Conservation (phyloP, 2,888 invertebrate genomes). For the Microplitis manilae region DNA sequence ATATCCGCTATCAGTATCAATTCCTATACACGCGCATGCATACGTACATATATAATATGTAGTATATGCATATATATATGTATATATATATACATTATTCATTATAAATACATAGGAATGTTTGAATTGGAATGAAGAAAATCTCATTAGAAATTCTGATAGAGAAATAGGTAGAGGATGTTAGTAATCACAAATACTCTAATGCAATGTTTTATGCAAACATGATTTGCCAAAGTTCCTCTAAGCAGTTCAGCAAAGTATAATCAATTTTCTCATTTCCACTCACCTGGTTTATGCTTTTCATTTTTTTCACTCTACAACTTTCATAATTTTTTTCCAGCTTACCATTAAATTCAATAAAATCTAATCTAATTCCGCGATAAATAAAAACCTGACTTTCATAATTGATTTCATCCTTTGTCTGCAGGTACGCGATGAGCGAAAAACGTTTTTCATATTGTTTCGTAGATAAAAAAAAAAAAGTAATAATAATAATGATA, state of each 20-base stretch:
- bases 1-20: neutral
- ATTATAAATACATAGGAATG: conserved; percentile 1
- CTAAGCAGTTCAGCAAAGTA: neutral
- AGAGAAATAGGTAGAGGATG: neutral
- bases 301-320: no score
- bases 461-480: neutral
- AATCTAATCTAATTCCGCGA: no score
- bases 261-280: neutral
- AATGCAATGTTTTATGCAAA: conserved; percentile 3
- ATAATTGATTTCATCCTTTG: no score
- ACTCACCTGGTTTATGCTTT: no score
- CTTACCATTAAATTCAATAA: no score
- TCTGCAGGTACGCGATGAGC: no score
- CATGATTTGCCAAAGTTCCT: neutral
- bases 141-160: conserved; percentile 1
- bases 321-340: no score
- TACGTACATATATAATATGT: neutral
- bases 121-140: neutral
- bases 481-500: neutral
- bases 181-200: neutral
- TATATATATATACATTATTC: neutral
- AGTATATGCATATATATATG: neutral
- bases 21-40: neutral
- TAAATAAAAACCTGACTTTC: no score
- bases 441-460: no score